These are phyloP conservation scores for Trichoplusia ni DNA, from an alignment of 1,140 invertebrate genomes.

Conservation along the genomic window DNA sequence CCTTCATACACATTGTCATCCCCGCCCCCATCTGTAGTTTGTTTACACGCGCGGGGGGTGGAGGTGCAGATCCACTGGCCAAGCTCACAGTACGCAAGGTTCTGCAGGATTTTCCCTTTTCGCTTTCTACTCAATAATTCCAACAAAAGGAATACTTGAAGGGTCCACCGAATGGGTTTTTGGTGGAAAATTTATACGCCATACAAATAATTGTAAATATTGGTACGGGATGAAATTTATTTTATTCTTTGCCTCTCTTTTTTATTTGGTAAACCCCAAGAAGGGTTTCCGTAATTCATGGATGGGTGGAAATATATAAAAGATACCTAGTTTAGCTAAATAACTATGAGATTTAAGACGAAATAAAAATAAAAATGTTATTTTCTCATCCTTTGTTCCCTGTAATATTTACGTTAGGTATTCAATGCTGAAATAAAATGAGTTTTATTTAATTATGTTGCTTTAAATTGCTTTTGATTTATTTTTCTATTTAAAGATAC, in stretches of 20 bases:
- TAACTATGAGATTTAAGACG: no score
- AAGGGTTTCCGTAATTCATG: not conserved
- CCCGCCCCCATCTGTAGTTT: not conserved
- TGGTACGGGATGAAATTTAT: conserved; percentile 14
- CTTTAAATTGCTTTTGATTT: not conserved
- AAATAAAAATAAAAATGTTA: no score
- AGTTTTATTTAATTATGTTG: no score
- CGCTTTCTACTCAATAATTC: conserved; percentile 48
- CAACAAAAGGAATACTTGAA: conserved; percentile 47
- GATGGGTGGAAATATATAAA: not conserved
- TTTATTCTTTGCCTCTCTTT: conserved; percentile 16
- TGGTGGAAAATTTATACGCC: conserved; percentile 28
- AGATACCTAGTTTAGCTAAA: not conserved
- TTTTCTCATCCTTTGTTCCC: no score
- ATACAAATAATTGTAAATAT: conserved; percentile 31
- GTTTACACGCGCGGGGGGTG: not conserved
- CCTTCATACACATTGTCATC: not conserved
- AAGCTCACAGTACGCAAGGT: conserved; percentile 24
- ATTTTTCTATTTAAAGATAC: not conserved
- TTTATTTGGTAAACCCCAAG: not conserved
- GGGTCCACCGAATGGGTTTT: conserved; percentile 33
- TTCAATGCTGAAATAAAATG: no score
- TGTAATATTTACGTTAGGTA: no score
- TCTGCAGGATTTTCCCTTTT: conserved; percentile 43
- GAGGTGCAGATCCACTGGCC: conserved; percentile 8